Evolutionary conservation across 2,888 invertebrate genomes (phyloP).

Genomic region (Eucriotettix oculatus): DNA sequence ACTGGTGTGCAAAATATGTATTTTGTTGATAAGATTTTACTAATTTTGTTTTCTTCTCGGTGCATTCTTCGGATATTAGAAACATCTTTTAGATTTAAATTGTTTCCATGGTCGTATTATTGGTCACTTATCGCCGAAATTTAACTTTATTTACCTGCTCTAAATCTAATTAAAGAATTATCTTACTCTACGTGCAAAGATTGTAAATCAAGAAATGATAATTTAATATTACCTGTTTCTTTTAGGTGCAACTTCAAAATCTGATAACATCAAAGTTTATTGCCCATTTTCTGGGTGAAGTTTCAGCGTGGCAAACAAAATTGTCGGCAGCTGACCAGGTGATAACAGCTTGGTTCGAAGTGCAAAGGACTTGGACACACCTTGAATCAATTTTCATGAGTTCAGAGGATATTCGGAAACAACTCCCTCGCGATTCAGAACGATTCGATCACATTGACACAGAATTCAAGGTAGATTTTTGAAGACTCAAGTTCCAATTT

Average conservation of each 20-base stretch:
- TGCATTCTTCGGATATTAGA: too few species aligned
- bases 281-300: conserved; percentile 86
- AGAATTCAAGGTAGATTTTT: conserved; percentile 59
- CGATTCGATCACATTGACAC: conserved; percentile 81
- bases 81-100: too few species aligned
- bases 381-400: conserved; percentile 96
- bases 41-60: too few species aligned
- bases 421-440: conserved; percentile 83
- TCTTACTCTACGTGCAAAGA: too few species aligned
- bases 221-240: neutral
- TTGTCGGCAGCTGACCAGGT: conserved; percentile 87
- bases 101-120: too few species aligned
- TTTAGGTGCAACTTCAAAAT: conserved; percentile 81
- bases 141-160: too few species aligned
- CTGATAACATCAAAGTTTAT: conserved; percentile 94
- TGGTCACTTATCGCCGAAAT: too few species aligned
- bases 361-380: conserved; percentile 93
- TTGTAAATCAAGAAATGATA: neutral
- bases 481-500: too few species aligned
- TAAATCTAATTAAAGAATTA: too few species aligned
- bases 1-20: too few species aligned
- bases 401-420: conserved; percentile 88
- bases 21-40: too few species aligned
- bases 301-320: conserved; percentile 86
- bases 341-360: conserved; percentile 85